Conservation (phyloP, 2,113 vertebrate species). For the Tringa solitaria region DNA sequence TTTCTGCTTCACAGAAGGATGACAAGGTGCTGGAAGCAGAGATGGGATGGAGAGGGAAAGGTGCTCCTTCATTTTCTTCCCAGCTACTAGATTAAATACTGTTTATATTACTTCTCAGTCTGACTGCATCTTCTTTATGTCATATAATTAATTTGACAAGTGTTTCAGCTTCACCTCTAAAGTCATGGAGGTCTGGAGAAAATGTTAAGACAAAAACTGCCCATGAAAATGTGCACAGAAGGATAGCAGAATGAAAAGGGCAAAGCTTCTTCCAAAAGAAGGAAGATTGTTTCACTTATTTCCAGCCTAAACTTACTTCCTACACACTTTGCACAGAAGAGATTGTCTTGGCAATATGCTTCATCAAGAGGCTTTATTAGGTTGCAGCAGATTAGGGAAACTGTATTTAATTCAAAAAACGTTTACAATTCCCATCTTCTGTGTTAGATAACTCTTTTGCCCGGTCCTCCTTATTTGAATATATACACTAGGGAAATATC, state of each 20-base stretch:
- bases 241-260: neutral
- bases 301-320: neutral
- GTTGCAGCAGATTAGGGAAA: neutral
- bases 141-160: neutral
- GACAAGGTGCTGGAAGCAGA: neutral
- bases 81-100: neutral
- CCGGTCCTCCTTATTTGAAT: neutral
- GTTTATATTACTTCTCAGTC: neutral
- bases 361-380: slow-evolving; percentile 13
- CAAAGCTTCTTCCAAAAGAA: neutral
- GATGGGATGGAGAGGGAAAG: neutral
- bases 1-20: neutral
- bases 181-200: neutral
- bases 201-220: neutral
- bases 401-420: slow-evolving; percentile 7
- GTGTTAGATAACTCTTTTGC: slow-evolving; percentile 9
- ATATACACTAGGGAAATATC: slow-evolving; percentile 19
- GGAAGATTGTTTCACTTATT: neutral
- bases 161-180: neutral
- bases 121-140: neutral
- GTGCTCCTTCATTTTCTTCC: neutral
- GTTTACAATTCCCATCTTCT: neutral
- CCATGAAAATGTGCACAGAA: neutral
- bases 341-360: neutral
- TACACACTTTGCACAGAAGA: neutral